Evolutionary conservation across 2,888 invertebrate genomes (phyloP).

Genomic region (Monopis laevigella): DNA sequence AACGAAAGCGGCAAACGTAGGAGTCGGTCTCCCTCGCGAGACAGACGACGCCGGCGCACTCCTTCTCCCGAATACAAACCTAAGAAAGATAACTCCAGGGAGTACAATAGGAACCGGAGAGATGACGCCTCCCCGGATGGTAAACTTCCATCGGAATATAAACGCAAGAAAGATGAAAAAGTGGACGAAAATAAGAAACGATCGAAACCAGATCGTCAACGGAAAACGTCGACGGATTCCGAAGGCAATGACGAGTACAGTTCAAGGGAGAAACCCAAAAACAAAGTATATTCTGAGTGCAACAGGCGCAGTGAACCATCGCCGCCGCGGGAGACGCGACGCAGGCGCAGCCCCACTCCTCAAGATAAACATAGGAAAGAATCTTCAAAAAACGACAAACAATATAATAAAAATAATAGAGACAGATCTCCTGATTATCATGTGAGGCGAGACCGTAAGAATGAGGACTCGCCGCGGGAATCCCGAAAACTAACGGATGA

Average conservation of each 20-base stretch:
- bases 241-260: constrained; percentile 30
- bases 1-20: neutral
- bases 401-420: neutral
- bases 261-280: constrained; percentile 25
- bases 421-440: constrained; percentile 2
- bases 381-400: neutral
- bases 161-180: constrained; percentile 30
- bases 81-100: constrained; percentile 12
- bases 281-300: constrained; percentile 24
- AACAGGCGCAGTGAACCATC: constrained; percentile 27
- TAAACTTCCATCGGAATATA: constrained; percentile 17
- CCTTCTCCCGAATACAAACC: constrained; percentile 33
- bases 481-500: too few species aligned
- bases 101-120: neutral
- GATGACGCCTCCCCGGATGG: constrained; percentile 31
- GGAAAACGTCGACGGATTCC: constrained; percentile 27
- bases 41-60: constrained; percentile 24
- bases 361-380: constrained; percentile 6
- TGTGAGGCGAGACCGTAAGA: too few species aligned
- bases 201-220: constrained; percentile 32
- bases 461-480: too few species aligned
- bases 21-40: constrained; percentile 24
- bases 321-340: constrained; percentile 43
- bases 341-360: constrained; percentile 31
- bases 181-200: constrained; percentile 28